Conservation (phyloP, 2,113 vertebrate genomes). For the Sapajus apella region DNA sequence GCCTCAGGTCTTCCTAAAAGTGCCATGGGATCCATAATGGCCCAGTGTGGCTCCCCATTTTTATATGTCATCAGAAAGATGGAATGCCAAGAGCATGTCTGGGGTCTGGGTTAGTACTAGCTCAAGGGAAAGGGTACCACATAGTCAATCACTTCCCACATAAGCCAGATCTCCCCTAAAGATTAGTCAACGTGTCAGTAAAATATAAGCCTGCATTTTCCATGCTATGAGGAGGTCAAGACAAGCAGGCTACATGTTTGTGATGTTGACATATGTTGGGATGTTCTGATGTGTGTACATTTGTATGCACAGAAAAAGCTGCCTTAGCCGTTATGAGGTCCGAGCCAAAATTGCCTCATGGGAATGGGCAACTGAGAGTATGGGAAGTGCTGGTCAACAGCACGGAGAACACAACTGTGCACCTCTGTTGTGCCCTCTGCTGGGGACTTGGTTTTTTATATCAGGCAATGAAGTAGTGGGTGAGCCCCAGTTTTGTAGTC, state of each 20-base stretch:
- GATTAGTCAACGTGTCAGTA: slow-evolving; percentile 42
- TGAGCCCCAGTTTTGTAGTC: neutral
- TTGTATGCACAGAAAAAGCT: neutral
- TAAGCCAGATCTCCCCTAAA: slow-evolving; percentile 36
- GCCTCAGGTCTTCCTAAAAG: slow-evolving; percentile 1
- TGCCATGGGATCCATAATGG: slow-evolving; percentile 18
- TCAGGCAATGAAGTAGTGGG: too few relatives aligned
- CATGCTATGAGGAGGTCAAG: neutral
- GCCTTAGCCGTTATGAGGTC: neutral
- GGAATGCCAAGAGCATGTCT: slow-evolving; percentile 59
- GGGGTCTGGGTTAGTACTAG: slow-evolving; percentile 55
- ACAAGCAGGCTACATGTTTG: neutral
- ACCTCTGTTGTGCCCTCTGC: too few relatives aligned
- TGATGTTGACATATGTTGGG: neutral
- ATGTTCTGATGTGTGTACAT: neutral
- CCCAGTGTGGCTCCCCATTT: slow-evolving; percentile 59
- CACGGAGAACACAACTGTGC: neutral
- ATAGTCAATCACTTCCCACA: slow-evolving; percentile 65
- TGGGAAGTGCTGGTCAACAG: too few relatives aligned
- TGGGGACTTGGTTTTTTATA: neutral
- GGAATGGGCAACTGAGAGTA: neutral
- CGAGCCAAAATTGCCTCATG: too few relatives aligned
- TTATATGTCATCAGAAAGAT: slow-evolving; percentile 59
- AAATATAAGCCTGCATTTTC: slow-evolving; percentile 2
- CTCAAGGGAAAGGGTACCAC: slow-evolving; percentile 53